phyloP scores from a whole-genome alignment of 2,888 invertebrate species.

The Dasysyrphus tricinctus region DNA sequence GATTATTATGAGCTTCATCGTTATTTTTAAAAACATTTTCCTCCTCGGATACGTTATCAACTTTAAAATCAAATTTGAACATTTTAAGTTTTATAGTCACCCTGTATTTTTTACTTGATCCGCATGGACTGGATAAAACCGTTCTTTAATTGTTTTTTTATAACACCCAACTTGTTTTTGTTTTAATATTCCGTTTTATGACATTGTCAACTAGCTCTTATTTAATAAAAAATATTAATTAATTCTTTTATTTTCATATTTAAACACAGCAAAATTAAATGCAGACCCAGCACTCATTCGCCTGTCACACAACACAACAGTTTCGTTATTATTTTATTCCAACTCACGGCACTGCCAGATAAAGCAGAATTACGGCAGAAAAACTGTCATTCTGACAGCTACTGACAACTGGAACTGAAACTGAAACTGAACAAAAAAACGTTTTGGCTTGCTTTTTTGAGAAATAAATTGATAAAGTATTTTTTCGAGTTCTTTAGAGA shows the following conservation, averaged over 20 bases:
- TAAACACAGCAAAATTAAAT: not conserved
- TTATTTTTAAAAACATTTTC: constrained; percentile 54
- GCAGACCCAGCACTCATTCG: not conserved
- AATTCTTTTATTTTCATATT: not conserved
- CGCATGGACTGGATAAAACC: not conserved
- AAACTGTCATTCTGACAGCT: constrained; percentile 27
- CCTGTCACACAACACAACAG: constrained; percentile 2
- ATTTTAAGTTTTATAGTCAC: constrained; percentile 75
- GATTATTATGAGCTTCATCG: not conserved
- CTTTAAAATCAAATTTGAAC: constrained; percentile 81
- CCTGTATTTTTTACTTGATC: constrained; percentile 35
- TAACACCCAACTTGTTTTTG: not conserved
- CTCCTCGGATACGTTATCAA: constrained; percentile 73
- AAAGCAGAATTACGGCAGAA: not conserved
- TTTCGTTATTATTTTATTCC: constrained; percentile 18
- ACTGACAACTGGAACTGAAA: not conserved
- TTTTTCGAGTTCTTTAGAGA: not conserved
- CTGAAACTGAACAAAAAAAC: too few relatives aligned
- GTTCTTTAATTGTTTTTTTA: not conserved
- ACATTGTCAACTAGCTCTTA: not conserved
- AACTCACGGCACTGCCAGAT: not conserved
- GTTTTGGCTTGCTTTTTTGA: constrained; percentile 18
- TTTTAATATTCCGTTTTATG: not conserved
- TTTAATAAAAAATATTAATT: not conserved
- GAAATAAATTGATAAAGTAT: not conserved